Percentiles rank a stretch among this genome's conserved stretches.
These are phyloP conservation scores for Pandemis corylana DNA, from an alignment of 2,888 invertebrate species.

Conservation along the genomic window DNA sequence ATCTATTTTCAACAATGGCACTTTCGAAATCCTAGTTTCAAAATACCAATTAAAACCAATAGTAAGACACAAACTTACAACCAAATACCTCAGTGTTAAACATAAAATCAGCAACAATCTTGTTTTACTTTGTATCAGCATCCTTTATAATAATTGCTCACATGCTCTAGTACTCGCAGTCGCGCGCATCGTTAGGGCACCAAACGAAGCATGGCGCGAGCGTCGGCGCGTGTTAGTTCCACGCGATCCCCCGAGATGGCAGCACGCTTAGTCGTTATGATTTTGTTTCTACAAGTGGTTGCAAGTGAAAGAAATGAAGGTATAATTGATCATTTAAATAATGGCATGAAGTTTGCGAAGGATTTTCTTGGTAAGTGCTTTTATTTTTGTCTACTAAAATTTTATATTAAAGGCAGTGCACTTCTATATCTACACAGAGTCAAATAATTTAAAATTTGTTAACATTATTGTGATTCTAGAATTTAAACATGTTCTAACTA, in stretches of 20 bases:
- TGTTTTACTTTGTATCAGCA: constrained; percentile 47
- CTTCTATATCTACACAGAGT: no score
- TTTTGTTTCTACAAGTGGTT: constrained; percentile 56
- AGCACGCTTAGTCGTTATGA: constrained; percentile 59
- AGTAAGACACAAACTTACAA: not conserved
- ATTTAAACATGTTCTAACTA: no score
- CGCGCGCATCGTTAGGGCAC: constrained; percentile 63
- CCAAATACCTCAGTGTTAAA: not conserved
- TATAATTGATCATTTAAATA: constrained; percentile 69
- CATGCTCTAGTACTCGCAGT: constrained; percentile 72
- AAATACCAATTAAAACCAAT: not conserved
- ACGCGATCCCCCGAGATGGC: constrained; percentile 69
- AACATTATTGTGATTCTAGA: no score
- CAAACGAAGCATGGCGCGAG: constrained; percentile 65
- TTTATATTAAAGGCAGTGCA: no score
- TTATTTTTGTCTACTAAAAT: not conserved
- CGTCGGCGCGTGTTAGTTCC: constrained; percentile 58
- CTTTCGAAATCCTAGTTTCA: not conserved
- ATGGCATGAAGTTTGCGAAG: constrained; percentile 76
- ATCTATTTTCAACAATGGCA: constrained; percentile 49
- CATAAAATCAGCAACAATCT: constrained; percentile 3
- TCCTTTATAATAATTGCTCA: constrained; percentile 54
- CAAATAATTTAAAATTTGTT: no score
- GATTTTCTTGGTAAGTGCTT: constrained; percentile 72
- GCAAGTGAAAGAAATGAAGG: constrained; percentile 64